Evolutionary conservation across 1,140 invertebrate species (phyloP), one percentile per base, ranked within the genome.

Genomic region (Conopomorpha cramerella): DNA sequence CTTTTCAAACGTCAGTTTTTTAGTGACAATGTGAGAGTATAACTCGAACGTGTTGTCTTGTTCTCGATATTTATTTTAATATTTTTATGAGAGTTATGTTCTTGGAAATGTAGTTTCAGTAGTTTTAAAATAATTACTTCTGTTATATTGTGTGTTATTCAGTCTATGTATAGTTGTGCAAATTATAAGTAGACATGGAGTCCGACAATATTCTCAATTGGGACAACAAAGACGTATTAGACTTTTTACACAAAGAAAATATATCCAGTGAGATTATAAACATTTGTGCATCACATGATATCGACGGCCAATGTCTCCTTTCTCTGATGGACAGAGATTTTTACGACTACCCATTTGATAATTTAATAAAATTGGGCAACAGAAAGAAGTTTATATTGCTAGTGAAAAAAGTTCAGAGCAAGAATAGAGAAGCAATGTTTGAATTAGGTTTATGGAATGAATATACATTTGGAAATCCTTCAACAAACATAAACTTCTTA

Each of bases 171-270:
- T n/a, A n/a, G n/a, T n/a, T n/a, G n/a, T n/a, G n/a, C n/a, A n/a
- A n/a, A n/a, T n/a, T n/a, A n/a, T n/a, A n/a, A n/a, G n/a, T n/a
- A n/a, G n/a, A n/a, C n/a, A n/a, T n/a, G n/a, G n/a, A n/a, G n/a
- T n/a, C n/a, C n/a, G n/a, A 56, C 7, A 58, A 65, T 51, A 67
- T 76, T 30, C 54, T 73, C 37, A 73, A 76, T 38, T 77, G 72
- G 71, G 65, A 53, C 45, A 67, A 67, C 61, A 67, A 74, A 76
- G 76, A 78, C 55, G 67, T 77, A 34, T 45, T 66, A 46, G 71
- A 76, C 46, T 73, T 67, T 56, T 67, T 78, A 65, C 55, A 62
- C 52, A 74, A 64, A 65, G 72, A 78, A 34, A 71, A 70, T 51
- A 61, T 78, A 44, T 71, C 71, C 25, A 56, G 49, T 34, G 38